Base-by-base conservation (phyloP, 2,113 vertebrate genomes). In the Synchiropus splendidus region DNA sequence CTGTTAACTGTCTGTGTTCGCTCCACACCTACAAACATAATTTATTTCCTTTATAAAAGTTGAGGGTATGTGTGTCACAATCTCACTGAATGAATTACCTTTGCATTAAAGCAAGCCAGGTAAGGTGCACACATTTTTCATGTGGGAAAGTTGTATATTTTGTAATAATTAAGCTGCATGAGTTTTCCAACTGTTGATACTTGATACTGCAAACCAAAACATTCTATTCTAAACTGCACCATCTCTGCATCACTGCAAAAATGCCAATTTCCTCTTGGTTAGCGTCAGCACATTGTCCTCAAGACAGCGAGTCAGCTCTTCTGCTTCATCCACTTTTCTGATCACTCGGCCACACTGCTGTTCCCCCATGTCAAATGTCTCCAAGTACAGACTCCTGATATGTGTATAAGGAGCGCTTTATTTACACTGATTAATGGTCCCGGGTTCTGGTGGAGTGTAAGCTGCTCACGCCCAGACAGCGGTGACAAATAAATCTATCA, bases 401-500 rank as follows among this genome's bases (percentile, higher is more conserved):
- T 65, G 71, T 72, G 74, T 74, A 69, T 64, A 78, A 82, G 66
- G 80, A 45, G 64, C 70, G 60, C 48, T 67, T 73, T 79, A 69
- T 73, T 74, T 75, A 75, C 64, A 55, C 70, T 87, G 83, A 87
- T 87, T 82, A 86, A 87, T 86, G 81, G 69, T 52, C 46, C 42
- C 47, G 36, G 21, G 63, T 50, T 71, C 39, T 53, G 45, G 68
- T 41, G n/a, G 61, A 46, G 43, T 61, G 61, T 65, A 70, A 75
- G 73, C 72, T 34, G 67, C 61, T 67, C 12, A 57, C 51, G 48
- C 66, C 62, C 75, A 65, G 70, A 74, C 73, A 79, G 58, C 67
- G 36, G 31, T 72, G 77, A 78, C 78, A 85, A 84, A 87, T 86
- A 79, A 75, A 82, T 80, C 81, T 70, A 86, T 85, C 83, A 83